Conservation (phyloP, 2,888 invertebrate genomes). For the Hydroisotoma schaefferi region DNA sequence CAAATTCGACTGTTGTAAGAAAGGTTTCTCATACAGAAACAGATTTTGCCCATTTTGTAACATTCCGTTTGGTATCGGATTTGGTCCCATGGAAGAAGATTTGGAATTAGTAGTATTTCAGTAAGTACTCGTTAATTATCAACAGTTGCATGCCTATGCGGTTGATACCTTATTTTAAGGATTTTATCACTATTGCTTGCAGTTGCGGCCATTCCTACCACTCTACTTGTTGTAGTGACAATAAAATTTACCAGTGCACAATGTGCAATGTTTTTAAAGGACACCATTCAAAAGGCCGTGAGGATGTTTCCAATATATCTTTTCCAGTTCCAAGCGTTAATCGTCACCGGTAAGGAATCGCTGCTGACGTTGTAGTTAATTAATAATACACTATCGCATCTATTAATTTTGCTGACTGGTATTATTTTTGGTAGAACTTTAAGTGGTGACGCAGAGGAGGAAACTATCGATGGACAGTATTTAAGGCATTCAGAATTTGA, state of each 20-base stretch:
- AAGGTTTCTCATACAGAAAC: slow-evolving; percentile 39
- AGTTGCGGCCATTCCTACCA: slow-evolving; percentile 51
- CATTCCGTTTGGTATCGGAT: slow-evolving; percentile 20
- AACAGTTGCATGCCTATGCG: neutral
- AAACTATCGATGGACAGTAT: slow-evolving; percentile 32
- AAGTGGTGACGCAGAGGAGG: slow-evolving; percentile 23
- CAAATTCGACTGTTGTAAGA: slow-evolving; percentile 36
- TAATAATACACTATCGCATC: neutral
- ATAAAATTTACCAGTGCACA: slow-evolving; percentile 25
- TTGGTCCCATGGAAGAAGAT: slow-evolving; percentile 25
- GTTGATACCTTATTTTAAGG: neutral
- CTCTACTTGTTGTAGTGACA: slow-evolving; percentile 40
- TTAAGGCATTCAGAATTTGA: slow-evolving; percentile 45
- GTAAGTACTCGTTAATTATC: slow-evolving; percentile 37
- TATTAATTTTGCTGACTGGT: neutral
- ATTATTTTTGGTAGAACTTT: slow-evolving; percentile 9
- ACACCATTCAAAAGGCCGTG: neutral
- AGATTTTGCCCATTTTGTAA: slow-evolving; percentile 41
- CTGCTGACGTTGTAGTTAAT: neutral
- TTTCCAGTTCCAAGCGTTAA: slow-evolving; percentile 33
- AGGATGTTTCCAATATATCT: slow-evolving; percentile 24
- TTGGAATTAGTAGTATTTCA: slow-evolving; percentile 47
- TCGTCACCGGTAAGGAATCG: slow-evolving; percentile 8
- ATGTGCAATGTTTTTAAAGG: slow-evolving; percentile 23
- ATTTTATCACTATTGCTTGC: slow-evolving; percentile 13